Conservation (phyloP, 2,888 invertebrate genomes). For the Hypselothyrea guttata region DNA sequence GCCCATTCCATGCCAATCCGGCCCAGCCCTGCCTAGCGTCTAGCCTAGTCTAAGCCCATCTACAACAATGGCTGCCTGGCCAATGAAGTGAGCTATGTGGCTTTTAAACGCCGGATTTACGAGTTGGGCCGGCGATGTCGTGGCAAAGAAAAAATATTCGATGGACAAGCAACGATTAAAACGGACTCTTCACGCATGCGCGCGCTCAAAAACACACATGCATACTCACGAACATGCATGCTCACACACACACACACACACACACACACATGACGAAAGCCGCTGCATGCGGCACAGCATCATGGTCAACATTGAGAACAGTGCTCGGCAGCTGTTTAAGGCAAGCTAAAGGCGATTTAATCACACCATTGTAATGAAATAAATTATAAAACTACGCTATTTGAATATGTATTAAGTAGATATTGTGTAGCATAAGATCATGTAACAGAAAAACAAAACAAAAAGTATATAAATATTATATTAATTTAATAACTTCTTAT, state of each 20-base stretch:
- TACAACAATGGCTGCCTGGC: slow-evolving; percentile 66
- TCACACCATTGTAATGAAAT: too few relatives aligned
- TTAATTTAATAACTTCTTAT: too few relatives aligned
- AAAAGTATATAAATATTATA: too few relatives aligned
- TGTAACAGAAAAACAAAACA: too few relatives aligned
- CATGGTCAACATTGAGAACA: slow-evolving; percentile 31
- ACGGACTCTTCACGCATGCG: slow-evolving; percentile 80
- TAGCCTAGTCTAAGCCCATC: slow-evolving; percentile 17
- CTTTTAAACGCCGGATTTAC: slow-evolving; percentile 75
- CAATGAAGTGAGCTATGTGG: slow-evolving; percentile 70
- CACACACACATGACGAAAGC: neutral
- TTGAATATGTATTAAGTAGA: too few relatives aligned
- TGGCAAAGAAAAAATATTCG: slow-evolving; percentile 74
- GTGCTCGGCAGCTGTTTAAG: slow-evolving; percentile 22
- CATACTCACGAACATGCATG: slow-evolving; percentile 25
- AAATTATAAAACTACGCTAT: too few relatives aligned
- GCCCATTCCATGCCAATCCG: slow-evolving; percentile 10
- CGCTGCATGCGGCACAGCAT: slow-evolving; percentile 38
- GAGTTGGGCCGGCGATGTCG: slow-evolving; percentile 73
- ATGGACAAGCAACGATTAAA: slow-evolving; percentile 78
- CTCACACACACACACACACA: slow-evolving; percentile 40
- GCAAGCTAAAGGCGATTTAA: too few relatives aligned
- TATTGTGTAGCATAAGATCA: too few relatives aligned
- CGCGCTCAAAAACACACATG: slow-evolving; percentile 50
- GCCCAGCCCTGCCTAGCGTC: slow-evolving; percentile 8